phyloP scores from a whole-genome alignment of 2,888 invertebrate species.

The Watsonalla binaria region DNA sequence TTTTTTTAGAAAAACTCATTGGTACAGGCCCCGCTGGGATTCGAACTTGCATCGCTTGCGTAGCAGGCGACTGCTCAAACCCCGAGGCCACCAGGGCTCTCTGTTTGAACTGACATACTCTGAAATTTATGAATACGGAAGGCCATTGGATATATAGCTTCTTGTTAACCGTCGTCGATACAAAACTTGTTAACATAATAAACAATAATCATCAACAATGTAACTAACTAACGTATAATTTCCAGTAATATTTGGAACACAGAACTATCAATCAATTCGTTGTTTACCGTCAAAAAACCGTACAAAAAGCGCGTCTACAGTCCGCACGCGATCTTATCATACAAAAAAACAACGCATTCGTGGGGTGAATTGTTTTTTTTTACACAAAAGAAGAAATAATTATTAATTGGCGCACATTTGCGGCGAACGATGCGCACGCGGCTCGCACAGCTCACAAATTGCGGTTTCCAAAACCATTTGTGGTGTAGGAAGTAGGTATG shows the following conservation, averaged over 20 bases:
- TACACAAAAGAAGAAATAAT: slow-evolving; percentile 39
- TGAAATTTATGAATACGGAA: no score
- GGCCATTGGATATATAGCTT: no score
- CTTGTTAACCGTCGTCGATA: no score
- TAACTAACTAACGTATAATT: neutral
- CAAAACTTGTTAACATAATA: no score
- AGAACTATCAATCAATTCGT: neutral
- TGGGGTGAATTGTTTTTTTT: slow-evolving; percentile 37
- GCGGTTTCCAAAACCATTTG: slow-evolving; percentile 19
- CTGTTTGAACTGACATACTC: no score
- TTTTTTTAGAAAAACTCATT: no score
- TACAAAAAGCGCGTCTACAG: slow-evolving; percentile 6
- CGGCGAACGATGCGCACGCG: slow-evolving; percentile 35
- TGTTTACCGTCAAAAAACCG: neutral
- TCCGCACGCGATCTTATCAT: slow-evolving; percentile 31
- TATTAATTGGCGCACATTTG: slow-evolving; percentile 66
- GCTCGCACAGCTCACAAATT: slow-evolving; percentile 24
- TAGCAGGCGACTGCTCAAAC: no score
- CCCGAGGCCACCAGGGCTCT: no score
- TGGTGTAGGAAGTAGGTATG: slow-evolving; percentile 1
- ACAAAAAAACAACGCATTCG: slow-evolving; percentile 16
- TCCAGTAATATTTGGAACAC: neutral
- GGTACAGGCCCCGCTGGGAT: no score
- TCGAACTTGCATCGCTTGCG: no score
- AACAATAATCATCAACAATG: neutral